Evolutionary conservation across 92 coral and sea anemone species (phyloP).

Genomic region (Epizoanthus illoricatus): DNA sequence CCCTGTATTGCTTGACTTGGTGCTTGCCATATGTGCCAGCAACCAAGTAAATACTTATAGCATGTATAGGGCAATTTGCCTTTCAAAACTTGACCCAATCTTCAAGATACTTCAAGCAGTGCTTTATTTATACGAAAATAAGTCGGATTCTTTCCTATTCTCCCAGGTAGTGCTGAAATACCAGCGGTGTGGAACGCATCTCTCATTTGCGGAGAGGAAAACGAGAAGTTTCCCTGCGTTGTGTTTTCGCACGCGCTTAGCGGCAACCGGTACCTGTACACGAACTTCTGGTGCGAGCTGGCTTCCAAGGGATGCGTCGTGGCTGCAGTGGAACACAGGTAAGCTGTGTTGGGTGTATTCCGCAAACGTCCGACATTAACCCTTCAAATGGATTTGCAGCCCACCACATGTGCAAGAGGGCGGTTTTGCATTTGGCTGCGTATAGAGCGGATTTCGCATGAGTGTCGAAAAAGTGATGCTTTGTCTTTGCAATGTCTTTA

Average conservation of each 20-base stretch:
- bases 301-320: conserved; percentile 93
- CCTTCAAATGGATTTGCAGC: too few relatives aligned
- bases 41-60: background rate
- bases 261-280: conserved; percentile 77
- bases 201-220: conserved; percentile 26
- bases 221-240: conserved; percentile 72
- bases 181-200: conserved; percentile 78
- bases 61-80: too few relatives aligned
- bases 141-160: background rate
- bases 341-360: background rate
- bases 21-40: background rate
- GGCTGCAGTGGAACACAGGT: conserved; percentile 94
- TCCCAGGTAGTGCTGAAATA: conserved; percentile 61
- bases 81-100: background rate
- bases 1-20: too few relatives aligned
- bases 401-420: too few relatives aligned
- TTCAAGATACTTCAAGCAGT: background rate
- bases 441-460: too few relatives aligned
- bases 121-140: too few relatives aligned
- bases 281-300: conserved; percentile 82
- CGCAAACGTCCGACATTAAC: too few relatives aligned
- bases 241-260: conserved; percentile 90
- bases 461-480: too few relatives aligned
- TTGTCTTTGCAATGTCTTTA: too few relatives aligned
- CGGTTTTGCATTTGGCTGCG: too few relatives aligned